Conservation (phyloP, 2,113 vertebrate genomes). For the Elephantulus edwardii region DNA sequence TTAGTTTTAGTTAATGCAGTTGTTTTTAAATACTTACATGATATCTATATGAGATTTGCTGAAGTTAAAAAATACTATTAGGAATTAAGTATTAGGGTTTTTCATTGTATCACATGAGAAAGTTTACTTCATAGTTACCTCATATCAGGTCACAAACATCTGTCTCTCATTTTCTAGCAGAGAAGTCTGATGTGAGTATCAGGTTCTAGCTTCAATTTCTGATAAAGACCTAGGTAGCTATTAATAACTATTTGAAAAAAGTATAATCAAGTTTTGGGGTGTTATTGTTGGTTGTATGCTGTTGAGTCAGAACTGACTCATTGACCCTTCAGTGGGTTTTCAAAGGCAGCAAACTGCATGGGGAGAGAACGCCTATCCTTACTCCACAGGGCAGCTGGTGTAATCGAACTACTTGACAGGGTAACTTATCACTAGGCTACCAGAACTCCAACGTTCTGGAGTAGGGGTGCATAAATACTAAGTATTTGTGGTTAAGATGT, state of each 20-base stretch:
- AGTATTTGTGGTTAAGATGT: neutral
- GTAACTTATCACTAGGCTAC: too few relatives aligned
- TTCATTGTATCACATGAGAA: neutral
- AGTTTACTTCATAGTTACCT: neutral
- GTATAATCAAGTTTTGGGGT: neutral
- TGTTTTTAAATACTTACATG: neutral
- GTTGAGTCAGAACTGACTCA: too few relatives aligned
- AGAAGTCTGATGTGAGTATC: neutral
- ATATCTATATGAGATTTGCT: neutral
- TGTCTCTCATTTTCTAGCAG: neutral
- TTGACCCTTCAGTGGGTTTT: too few relatives aligned
- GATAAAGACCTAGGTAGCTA: neutral
- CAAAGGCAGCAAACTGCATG: too few relatives aligned
- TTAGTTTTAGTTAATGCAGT: neutral
- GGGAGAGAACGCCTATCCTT: too few relatives aligned
- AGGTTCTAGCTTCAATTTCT: neutral
- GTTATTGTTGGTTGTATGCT: too few relatives aligned
- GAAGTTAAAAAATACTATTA: neutral
- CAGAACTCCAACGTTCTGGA: too few relatives aligned
- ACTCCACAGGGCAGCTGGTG: too few relatives aligned
- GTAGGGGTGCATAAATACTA: neutral
- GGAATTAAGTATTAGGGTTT: neutral
- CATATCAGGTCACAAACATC: neutral
- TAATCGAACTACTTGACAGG: too few relatives aligned
- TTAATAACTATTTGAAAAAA: neutral